A percentile compares a stretch with the other conserved stretches of the same genome.
Conservation (phyloP, 2,888 invertebrate genomes). For the Conchocele bisecta region DNA sequence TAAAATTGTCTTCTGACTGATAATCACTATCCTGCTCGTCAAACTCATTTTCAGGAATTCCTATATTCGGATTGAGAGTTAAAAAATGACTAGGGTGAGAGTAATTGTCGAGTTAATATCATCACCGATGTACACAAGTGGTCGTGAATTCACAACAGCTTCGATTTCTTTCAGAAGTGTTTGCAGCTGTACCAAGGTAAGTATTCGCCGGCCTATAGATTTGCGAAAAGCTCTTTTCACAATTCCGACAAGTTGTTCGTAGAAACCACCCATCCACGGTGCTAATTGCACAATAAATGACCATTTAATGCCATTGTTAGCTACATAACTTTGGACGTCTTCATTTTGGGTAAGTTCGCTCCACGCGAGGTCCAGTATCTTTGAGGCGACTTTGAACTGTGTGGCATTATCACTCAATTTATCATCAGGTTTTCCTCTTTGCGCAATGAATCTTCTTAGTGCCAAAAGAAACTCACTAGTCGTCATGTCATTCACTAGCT, state of each 20-base stretch:
- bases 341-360: background rate
- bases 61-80: constrained; percentile 14
- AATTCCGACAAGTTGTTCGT: constrained; percentile 12
- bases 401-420: background rate
- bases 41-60: constrained; percentile 9
- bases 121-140: constrained; percentile 25
- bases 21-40: constrained; percentile 13
- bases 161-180: constrained; percentile 9
- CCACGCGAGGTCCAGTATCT: background rate
- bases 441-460: constrained; percentile 8
- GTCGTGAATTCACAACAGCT: constrained; percentile 20
- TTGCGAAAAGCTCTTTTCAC: constrained; percentile 22
- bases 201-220: background rate
- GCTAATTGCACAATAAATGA: constrained; percentile 5
- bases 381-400: background rate
- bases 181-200: background rate
- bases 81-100: constrained; percentile 21
- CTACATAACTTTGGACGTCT: background rate
- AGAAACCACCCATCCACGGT: constrained; percentile 14
- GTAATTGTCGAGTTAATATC: constrained; percentile 17
- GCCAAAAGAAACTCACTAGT: background rate
- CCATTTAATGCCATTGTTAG: background rate
- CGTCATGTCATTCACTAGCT: constrained; percentile 6
- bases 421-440: background rate
- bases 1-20: background rate